Evolutionary conservation across 2,888 invertebrate genomes (phyloP), one percentile per base, ranked within the genome.

Genomic region (Sinotaia quadrata): DNA sequence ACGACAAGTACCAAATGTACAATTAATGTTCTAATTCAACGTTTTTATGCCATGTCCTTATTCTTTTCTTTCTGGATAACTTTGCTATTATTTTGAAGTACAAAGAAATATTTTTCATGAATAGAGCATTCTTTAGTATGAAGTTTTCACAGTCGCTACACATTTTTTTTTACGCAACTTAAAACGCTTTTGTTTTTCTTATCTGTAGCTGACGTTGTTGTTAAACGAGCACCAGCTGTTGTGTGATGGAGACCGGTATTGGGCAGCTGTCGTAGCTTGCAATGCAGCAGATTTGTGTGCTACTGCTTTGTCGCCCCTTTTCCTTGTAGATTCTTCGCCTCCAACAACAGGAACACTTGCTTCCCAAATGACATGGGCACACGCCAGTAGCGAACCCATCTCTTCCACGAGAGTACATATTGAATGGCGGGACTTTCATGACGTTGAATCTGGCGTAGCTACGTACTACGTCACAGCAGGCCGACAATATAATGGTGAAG

Each of bases 271-370:
- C 1, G 69, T 71, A 3, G 70, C 70, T 10, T 76, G 76, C 33
- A 76, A 76, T 52, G 68, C 69, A 15, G 76, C 76, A 21, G 67
- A 59, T 27, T 66, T 76, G 2, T 81, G 81, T 67, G 56, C 71
- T 5, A 63, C 74, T 5, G 68, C 61, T 21, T 21, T 33, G 18
- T 75, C 71, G 41, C 21, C 69, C 27, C 65, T 68, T 29, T 21
- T 79, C 1, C 37, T 76, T 10, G 71, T 81, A 29, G 79, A 81
- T 67, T 75, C 76, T 8, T 70, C 77, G 4, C 78, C 81, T 0
- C 81, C 81, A 8, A 74, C 74, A 31, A 15, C 74, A 1, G 79
- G 75, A 15, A 65, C 56, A 0, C 57, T 65, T 34, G 31, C n/a
- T n/a, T 47, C 56, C 1, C 47, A 56, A 18, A 12, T 57, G 2